Evolutionary conservation across 2,113 vertebrate genomes (phyloP), one percentile per base, ranked within the genome.

Genomic region (Campylorhamphus procurvoides): DNA sequence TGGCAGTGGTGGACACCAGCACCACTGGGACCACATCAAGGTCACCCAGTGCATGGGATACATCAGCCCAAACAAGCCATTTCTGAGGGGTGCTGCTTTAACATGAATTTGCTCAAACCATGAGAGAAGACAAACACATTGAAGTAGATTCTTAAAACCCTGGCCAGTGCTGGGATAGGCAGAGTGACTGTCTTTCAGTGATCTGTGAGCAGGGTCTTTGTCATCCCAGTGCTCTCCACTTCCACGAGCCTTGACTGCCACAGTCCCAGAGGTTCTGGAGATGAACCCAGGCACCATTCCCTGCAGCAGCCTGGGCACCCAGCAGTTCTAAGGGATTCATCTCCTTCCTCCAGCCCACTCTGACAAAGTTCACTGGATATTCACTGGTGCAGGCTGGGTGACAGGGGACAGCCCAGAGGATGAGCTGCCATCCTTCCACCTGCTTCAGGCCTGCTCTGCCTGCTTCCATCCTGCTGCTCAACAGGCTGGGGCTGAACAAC

Each of bases 261-360:
- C 5, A 8, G 47, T 16, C 37, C 39, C 46, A 46, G 18, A 49
- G 15, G 60, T 29, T 23, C n/a, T 60, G 78, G 58, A 63, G 31
- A 39, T 16, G 31, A 69, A 49, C 18, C 10, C n/a, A 35, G 35
- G 3, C 16, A 22, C 17, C 33, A 2, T 23, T 7, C 59, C 66
- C 64, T 15, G 17, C 1, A 1, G 16, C 66, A 66, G 44, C 14
- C 10, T 3, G 12, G 49, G 7, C 17, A 35, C 5, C 46, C 49
- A 28, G 74, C 27, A 20, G 39, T 15, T 28, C 18, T 6, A 27
- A 53, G 39, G 0, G 12, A 35, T 13, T 47, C 6, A 8, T 7
- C 40, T 10, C 6, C 2, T 1, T 37, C n/a, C 27, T 8, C 2
- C 0, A 1, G 55, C 52, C 42, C 60, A 14, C 3, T 4, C 24